These are phyloP conservation scores for Tetraneura akinire DNA, from an alignment of 1,140 invertebrate genomes.

Conservation along the genomic window DNA sequence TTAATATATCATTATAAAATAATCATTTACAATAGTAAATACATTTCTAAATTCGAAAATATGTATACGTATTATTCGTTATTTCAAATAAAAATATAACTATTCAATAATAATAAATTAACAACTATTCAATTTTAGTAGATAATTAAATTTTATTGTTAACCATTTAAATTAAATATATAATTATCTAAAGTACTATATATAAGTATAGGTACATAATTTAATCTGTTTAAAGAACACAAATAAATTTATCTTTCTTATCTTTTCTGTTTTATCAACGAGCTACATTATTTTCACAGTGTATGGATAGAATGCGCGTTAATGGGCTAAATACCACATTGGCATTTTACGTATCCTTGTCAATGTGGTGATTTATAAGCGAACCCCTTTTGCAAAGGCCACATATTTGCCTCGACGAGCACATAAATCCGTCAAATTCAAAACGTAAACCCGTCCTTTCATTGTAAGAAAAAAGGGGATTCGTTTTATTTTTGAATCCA, in stretches of 20 bases:
- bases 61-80: too few relatives aligned
- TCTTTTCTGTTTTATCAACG: constrained; percentile 4
- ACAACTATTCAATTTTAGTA: too few relatives aligned
- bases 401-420: constrained; percentile 18
- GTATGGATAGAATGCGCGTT: constrained; percentile 7
- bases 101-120: too few relatives aligned
- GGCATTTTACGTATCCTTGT: constrained; percentile 31
- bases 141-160: too few relatives aligned
- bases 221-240: not conserved
- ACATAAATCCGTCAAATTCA: constrained; percentile 32
- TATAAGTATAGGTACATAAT: not conserved
- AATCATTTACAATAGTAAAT: too few relatives aligned
- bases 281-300: constrained; percentile 1
- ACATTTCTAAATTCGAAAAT: too few relatives aligned
- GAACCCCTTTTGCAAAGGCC: constrained; percentile 14
- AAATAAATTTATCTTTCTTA: constrained; percentile 20
- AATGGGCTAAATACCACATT: constrained; percentile 34
- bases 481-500: not conserved
- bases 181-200: not conserved
- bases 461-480: not conserved
- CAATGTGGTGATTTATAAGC: constrained; percentile 35
- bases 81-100: too few relatives aligned
- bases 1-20: too few relatives aligned
- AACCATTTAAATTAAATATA: not conserved
- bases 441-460: constrained; percentile 19